Conservation (phyloP, 2,888 invertebrate genomes). For the Andrena chrysosceles region DNA sequence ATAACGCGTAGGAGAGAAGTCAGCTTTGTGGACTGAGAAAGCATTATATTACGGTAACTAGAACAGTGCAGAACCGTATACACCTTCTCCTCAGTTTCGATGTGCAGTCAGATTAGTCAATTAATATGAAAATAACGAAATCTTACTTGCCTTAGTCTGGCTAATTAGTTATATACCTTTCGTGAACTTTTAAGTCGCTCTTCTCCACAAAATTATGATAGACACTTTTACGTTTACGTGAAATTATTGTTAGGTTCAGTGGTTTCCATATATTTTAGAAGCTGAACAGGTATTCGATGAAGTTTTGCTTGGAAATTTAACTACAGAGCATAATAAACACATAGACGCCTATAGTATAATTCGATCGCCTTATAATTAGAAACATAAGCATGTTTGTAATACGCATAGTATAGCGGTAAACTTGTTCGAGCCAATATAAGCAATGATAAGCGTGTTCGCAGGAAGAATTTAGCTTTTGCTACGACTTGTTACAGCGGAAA, state of each 20-base stretch:
- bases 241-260: neutral
- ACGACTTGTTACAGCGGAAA: constrained; percentile 61
- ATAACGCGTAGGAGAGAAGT: constrained; percentile 18
- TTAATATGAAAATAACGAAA: constrained; percentile 48
- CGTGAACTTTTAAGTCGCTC: neutral
- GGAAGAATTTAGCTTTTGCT: constrained; percentile 68
- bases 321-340: constrained; percentile 39
- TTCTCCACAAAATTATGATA: constrained; percentile 13
- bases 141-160: constrained; percentile 38
- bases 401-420: constrained; percentile 56
- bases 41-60: constrained; percentile 26
- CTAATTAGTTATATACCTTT: constrained; percentile 35
- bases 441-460: constrained; percentile 54
- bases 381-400: constrained; percentile 70
- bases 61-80: constrained; percentile 27
- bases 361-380: constrained; percentile 68
- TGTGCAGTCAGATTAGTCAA: constrained; percentile 54
- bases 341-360: constrained; percentile 63
- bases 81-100: constrained; percentile 27
- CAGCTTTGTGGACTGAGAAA: constrained; percentile 26
- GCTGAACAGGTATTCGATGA: constrained; percentile 15
- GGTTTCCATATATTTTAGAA: constrained; percentile 23
- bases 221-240: constrained; percentile 1
- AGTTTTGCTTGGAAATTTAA: constrained; percentile 38
- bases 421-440: constrained; percentile 56